Conservation (phyloP, 2,113 vertebrate species). For the Ellobius talpinus region DNA sequence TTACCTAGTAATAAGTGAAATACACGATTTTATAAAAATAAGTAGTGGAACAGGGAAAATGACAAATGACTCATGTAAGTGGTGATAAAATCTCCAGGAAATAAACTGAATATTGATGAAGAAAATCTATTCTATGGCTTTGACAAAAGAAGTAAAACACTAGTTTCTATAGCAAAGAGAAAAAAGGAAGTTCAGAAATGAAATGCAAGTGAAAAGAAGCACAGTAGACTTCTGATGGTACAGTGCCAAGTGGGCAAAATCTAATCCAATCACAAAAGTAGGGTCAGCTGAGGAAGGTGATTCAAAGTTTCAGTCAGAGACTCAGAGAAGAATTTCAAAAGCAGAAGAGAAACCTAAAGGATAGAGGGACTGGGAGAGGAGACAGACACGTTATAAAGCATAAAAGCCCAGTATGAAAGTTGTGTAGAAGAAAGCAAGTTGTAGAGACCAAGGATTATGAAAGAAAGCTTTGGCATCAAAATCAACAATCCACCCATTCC, state of each 20-base stretch:
- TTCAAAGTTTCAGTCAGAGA: neutral
- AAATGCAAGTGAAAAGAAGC: no score
- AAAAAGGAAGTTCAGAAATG: neutral
- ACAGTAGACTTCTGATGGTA: neutral
- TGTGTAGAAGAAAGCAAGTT: neutral
- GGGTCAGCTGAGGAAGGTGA: no score
- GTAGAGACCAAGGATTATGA: neutral
- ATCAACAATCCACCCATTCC: neutral
- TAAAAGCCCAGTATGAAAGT: neutral
- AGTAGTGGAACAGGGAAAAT: no score
- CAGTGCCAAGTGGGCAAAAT: neutral
- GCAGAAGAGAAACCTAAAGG: neutral
- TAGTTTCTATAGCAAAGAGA: neutral
- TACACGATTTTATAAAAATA: neutral
- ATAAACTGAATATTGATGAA: neutral
- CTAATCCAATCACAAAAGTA: neutral
- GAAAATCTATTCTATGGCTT: neutral
- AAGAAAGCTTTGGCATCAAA: neutral
- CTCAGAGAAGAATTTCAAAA: neutral
- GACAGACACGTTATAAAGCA: neutral
- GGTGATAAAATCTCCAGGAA: neutral
- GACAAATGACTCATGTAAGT: neutral
- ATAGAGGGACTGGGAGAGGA: accelerated
- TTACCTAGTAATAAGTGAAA: neutral
- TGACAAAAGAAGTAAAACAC: neutral